phyloP scores from a whole-genome alignment of 2,888 invertebrate genomes.

The Pecten maximus region DNA sequence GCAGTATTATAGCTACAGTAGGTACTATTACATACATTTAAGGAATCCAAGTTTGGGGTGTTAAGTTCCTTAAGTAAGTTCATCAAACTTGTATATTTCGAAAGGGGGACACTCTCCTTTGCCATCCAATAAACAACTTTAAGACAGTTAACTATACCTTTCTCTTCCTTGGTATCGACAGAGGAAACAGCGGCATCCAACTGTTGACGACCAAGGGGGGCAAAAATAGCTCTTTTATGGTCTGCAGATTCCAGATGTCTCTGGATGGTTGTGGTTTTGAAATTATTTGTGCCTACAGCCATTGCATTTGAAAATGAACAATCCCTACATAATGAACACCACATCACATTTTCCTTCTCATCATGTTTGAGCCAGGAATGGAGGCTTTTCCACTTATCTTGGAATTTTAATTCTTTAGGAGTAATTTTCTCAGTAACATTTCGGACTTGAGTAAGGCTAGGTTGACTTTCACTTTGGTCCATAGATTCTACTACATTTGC shows the following conservation, averaged over 20 bases:
- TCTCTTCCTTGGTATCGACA: neutral
- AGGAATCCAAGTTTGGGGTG: slow-evolving; percentile 44
- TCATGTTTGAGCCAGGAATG: neutral
- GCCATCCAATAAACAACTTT: slow-evolving; percentile 11
- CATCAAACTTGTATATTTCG: neutral
- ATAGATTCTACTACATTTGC: no score
- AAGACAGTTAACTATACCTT: neutral
- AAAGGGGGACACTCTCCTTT: neutral
- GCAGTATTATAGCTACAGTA: slow-evolving; percentile 50
- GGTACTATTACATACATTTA: slow-evolving; percentile 39
- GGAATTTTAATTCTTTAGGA: no score
- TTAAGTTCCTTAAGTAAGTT: neutral
- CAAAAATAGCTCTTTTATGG: slow-evolving; percentile 7
- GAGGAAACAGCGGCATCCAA: neutral
- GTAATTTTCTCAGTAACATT: neutral
- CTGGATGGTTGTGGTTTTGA: neutral
- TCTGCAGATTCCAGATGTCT: neutral
- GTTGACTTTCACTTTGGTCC: no score
- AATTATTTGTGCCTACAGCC: neutral
- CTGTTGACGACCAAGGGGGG: neutral
- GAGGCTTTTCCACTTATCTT: no score
- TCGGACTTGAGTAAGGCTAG: no score
- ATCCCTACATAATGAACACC: neutral
- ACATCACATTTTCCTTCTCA: neutral
- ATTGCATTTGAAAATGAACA: neutral